Evolutionary conservation across 2,113 vertebrate species (phyloP).

Genomic region (Pungitius pungitius): DNA sequence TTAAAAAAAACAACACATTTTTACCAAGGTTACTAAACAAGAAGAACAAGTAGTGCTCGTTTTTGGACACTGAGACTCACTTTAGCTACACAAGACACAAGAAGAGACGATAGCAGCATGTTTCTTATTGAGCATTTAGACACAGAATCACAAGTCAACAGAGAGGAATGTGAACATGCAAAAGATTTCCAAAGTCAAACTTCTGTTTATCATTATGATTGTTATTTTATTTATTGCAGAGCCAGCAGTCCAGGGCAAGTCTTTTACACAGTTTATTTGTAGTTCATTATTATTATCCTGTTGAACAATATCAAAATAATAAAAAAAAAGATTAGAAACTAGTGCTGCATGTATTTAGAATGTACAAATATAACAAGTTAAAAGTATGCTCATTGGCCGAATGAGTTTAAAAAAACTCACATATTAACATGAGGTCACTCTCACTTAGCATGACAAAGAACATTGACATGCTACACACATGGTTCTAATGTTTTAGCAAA

Average conservation of each 20-base stretch:
- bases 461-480: not conserved
- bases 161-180: not conserved
- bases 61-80: not conserved
- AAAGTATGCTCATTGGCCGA: not conserved
- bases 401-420: not conserved
- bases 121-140: conserved; percentile 5
- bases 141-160: conserved; percentile 17
- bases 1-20: too few species aligned
- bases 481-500: not conserved
- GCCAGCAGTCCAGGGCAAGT: not conserved
- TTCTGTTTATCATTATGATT: too few species aligned
- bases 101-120: conserved; percentile 5
- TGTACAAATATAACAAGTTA: not conserved
- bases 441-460: not conserved
- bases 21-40: too few species aligned
- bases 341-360: not conserved
- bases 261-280: not conserved
- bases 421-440: not conserved
- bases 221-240: not conserved
- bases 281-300: not conserved
- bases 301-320: not conserved
- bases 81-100: not conserved
- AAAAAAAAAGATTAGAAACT: not conserved
- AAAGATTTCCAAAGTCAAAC: not conserved
- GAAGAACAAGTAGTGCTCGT: not conserved